phyloP scores from a whole-genome alignment of 2,113 vertebrate species.

The Epinephelus moara region DNA sequence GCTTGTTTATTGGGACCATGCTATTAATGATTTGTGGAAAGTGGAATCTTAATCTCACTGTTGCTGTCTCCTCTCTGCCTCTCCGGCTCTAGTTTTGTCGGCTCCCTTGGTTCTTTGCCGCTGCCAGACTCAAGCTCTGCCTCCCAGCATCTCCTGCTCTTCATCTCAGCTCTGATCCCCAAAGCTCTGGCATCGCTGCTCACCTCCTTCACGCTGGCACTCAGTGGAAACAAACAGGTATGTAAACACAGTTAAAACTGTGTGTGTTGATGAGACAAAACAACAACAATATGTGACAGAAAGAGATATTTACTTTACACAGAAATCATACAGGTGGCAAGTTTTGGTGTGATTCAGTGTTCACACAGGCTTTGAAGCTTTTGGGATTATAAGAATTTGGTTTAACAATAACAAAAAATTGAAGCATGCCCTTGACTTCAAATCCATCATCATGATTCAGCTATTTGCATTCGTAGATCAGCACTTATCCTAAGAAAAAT shows the following conservation, averaged over 20 bases:
- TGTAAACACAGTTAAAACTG: not conserved
- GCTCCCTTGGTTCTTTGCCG: slow-evolving; percentile 64
- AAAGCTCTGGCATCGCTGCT: slow-evolving; percentile 82
- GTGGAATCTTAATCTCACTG: not conserved
- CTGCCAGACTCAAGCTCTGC: slow-evolving; percentile 71
- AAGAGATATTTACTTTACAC: not conserved
- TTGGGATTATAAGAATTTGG: no score
- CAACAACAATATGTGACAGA: not conserved
- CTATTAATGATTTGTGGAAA: not conserved
- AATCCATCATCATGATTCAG: no score
- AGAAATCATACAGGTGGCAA: not conserved
- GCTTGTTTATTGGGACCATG: not conserved
- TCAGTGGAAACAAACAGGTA: slow-evolving; percentile 71
- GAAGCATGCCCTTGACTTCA: no score
- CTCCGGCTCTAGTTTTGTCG: slow-evolving; percentile 68
- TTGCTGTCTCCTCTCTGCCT: not conserved
- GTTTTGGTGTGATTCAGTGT: not conserved
- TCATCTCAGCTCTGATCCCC: slow-evolving; percentile 82
- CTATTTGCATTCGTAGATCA: no score
- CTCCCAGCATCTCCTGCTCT: slow-evolving; percentile 80
- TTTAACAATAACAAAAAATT: no score
- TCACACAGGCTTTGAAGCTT: no score
- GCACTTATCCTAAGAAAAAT: no score
- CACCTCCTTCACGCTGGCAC: slow-evolving; percentile 80
- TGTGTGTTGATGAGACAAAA: not conserved